Base-by-base conservation (phyloP, 2,888 invertebrate genomes). In the Nemapogon koenigi region DNA sequence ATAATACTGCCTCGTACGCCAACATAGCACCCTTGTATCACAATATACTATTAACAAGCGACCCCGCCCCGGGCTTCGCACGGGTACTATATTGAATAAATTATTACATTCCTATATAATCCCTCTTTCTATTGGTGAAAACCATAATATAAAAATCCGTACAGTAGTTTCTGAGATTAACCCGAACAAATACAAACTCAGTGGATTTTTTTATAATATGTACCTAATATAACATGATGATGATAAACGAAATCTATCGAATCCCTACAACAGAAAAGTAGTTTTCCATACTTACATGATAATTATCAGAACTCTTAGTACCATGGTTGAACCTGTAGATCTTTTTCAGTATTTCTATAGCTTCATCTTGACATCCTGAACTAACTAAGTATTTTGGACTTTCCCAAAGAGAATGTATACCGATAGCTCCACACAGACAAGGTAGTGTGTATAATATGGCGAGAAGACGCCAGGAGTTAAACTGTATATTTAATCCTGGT, bases 401-500 rank as follows among this genome's bases (percentile, higher is more conserved):
- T 59, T 92, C 92, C 0, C 87, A 88, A 6, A 84, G 66, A 19
- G 59, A 67, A 1, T 68, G 57, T 1, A 85, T 59, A 1, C 83
- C 79, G 0, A 84, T 8, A 0, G 85, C 81, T 0, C 86, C 83
- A 0, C 87, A 16, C 0, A 86, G 52, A 41, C 85, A 82, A 0
- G 91, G 84, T 1, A 85, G 14, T 0, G 84, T 81, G 48, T 86
- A 83, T 1, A 86, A 53, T 1, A 88, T 61, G 13, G 87, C 64
- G 43, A 90, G 82, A 1, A 90, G 51, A 7, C 92, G 78, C 92
- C 93, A 93, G 6, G 90, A 86, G 48, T 84, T 83, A 49, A 86
- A 83, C 3, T 67, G 53, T 43, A 89, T 68, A 19, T 69, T 67
- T 32, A 85, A 51, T 1, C 64, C 41, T 0, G 68, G 67, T 0